Percentiles rank a stretch among this genome's conserved stretches.
phyloP scores from a whole-genome alignment of 92 coral and sea anemone genomes.

The Ricordea florida region DNA sequence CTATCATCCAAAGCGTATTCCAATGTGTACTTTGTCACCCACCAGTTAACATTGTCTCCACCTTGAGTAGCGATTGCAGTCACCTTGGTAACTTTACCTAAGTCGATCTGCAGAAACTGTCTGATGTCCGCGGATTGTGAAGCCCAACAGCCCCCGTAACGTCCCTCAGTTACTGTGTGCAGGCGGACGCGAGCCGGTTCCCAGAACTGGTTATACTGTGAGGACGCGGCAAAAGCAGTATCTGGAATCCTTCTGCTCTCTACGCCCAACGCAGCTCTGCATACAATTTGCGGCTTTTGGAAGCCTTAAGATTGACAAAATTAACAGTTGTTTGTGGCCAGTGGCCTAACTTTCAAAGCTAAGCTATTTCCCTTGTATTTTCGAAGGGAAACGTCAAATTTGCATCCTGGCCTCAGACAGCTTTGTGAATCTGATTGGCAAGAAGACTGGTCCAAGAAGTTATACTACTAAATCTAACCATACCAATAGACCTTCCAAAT shows the following conservation, averaged over 20 bases:
- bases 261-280: slow-evolving; percentile 4
- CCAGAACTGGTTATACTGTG: slow-evolving; percentile 52
- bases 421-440: too few species aligned
- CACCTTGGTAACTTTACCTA: slow-evolving; percentile 50
- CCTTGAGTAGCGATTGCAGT: slow-evolving; percentile 88
- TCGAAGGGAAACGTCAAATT: too few species aligned
- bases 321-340: too few species aligned
- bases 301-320: not conserved
- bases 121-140: slow-evolving; percentile 59
- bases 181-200: slow-evolving; percentile 67
- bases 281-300: slow-evolving; percentile 13
- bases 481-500: too few species aligned
- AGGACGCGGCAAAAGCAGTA: slow-evolving; percentile 56
- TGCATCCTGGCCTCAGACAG: too few species aligned
- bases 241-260: slow-evolving; percentile 29
- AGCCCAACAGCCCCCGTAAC: slow-evolving; percentile 79
- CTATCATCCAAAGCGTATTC: slow-evolving; percentile 47
- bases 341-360: too few species aligned
- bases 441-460: too few species aligned
- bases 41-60: slow-evolving; percentile 66
- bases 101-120: slow-evolving; percentile 81
- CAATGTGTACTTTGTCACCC: slow-evolving; percentile 71
- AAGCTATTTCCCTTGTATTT: too few species aligned
- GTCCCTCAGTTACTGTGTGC: slow-evolving; percentile 47
- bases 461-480: too few species aligned